A percentile compares a stretch with the other conserved stretches of the same genome.
phyloP scores from a whole-genome alignment of 2,797 vertebrate genomes.

The Cacajao melanocephalus region DNA sequence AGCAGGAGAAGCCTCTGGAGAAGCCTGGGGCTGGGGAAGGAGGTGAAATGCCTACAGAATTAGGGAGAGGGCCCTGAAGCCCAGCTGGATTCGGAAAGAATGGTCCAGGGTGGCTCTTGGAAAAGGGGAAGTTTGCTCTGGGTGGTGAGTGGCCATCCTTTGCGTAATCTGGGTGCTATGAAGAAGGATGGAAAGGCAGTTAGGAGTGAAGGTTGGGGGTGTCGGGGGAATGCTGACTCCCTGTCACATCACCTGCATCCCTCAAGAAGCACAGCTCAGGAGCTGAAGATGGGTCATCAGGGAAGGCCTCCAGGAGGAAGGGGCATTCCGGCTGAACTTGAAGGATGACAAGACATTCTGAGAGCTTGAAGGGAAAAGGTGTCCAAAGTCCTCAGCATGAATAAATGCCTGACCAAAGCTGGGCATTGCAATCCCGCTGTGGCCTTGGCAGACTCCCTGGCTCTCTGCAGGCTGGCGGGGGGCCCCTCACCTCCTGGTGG shows the following conservation, averaged over 20 bases:
- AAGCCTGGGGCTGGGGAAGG: neutral
- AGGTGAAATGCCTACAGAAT: neutral
- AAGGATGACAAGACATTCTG: rapidly evolving
- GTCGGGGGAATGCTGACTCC: too few relatives aligned
- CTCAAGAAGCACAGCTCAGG: neutral
- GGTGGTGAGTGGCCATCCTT: neutral
- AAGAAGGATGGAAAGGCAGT: neutral
- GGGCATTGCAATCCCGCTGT: neutral
- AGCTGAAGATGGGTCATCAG: neutral
- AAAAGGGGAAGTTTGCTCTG: rapidly evolving
- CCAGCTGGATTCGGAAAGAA: neutral
- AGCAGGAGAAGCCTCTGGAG: neutral
- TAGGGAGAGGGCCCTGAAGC: neutral
- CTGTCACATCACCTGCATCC: rapidly evolving
- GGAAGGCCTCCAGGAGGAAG: neutral
- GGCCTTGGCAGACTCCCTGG: neutral
- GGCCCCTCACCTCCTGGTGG: rapidly evolving
- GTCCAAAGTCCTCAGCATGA: rapidly evolving
- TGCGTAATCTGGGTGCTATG: too few relatives aligned
- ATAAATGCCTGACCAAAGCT: rapidly evolving
- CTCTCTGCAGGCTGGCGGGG: neutral
- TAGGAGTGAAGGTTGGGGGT: rapidly evolving
- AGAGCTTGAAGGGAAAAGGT: rapidly evolving
- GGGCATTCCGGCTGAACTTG: neutral
- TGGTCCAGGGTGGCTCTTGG: neutral